Base-by-base conservation (phyloP, 2,113 vertebrate species). In the Siniperca knerii region DNA sequence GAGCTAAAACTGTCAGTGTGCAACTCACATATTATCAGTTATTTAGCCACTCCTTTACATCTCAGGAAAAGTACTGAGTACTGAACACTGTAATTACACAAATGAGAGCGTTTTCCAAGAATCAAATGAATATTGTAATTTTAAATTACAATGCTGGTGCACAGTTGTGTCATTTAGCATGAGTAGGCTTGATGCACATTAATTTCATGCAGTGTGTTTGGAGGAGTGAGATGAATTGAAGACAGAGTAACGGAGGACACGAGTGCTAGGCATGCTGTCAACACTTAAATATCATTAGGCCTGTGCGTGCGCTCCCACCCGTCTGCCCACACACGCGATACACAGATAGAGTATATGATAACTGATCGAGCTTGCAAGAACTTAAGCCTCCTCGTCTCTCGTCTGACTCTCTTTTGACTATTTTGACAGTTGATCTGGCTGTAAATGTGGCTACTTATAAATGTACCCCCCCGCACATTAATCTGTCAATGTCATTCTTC, bases 271-370 rank as follows among this genome's bases (percentile, higher is more conserved):
- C 87, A 92, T 81, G 77, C 89, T 93, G 93, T 90, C 92, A 92
- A 90, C 91, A 90, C 92, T 91, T 85, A 87, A 90, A 92, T 90
- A 89, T 91, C 89, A 90, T 70, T 83, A 79, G 79, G 86, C 79
- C 82, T 79, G 83, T 86, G 80, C n/a, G 58, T 87, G 81, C 64
- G 60, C 86, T 89, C 87, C 82, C 86, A 90, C 87, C 83, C 66
- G 52, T 81, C 82, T 68, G 74, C 91, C 82, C 84, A 89, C 92
- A 76, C 87, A 74, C 79, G 75, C 61, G 58, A 83, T 55, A 81
- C 83, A 82, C 72, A 66, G 75, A 79, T 12, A 42, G 62, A 75
- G 82, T 79, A 84, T 87, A 90, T 74, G 75, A 87, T 87, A 50
- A 54, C 73, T 65, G 69, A 73, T 79, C 25, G 60, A 72, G 70